phyloP scores from a whole-genome alignment of 2,113 vertebrate species.

The Fregata magnificens region DNA sequence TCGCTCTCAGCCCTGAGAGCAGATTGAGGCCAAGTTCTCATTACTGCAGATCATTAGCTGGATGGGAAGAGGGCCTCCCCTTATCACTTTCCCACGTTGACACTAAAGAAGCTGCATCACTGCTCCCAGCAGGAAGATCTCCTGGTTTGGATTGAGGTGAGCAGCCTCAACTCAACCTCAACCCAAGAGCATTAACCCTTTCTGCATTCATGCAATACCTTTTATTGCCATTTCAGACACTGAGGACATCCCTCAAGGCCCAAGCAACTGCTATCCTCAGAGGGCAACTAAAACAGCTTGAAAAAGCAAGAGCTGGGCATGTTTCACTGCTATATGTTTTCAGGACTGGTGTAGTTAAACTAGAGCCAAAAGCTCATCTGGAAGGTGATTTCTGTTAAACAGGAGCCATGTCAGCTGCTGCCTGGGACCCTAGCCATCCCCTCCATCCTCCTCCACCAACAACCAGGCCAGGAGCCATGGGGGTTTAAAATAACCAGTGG shows the following conservation, averaged over 20 bases:
- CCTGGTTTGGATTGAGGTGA: neutral
- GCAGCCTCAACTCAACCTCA: neutral
- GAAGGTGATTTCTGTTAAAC: neutral
- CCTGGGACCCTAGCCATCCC: neutral
- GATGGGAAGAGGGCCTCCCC: neutral
- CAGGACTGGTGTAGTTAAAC: neutral
- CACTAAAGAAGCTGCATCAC: neutral
- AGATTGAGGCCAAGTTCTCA: neutral
- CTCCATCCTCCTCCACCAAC: neutral
- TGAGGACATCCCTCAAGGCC: neutral
- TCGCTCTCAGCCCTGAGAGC: neutral
- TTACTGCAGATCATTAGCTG: neutral
- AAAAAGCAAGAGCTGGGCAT: neutral
- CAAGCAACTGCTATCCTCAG: neutral
- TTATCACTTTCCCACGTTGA: neutral
- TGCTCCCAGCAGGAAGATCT: accelerated
- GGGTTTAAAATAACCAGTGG: neutral
- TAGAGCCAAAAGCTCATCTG: neutral
- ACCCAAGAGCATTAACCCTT: neutral
- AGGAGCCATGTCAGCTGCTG: neutral
- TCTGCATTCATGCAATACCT: neutral
- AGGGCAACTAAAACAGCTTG: neutral
- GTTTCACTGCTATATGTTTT: accelerated
- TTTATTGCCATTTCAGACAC: neutral
- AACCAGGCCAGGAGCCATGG: neutral